These are phyloP conservation scores for Lasioglossum vierecki DNA, from an alignment of 2,888 invertebrate species.

Conservation along the genomic window DNA sequence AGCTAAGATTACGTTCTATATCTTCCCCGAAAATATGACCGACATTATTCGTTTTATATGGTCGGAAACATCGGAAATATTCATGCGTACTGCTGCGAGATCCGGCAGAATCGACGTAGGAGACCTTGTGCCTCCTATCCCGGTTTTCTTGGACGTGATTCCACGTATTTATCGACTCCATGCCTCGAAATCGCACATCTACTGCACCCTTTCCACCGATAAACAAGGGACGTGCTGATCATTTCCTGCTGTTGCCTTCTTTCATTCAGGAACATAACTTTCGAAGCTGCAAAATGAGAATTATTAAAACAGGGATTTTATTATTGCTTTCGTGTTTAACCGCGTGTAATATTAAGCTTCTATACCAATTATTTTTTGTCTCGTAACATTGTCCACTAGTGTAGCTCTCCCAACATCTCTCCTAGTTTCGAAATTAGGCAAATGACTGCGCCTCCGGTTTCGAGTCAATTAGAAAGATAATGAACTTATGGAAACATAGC, in stretches of 20 bases:
- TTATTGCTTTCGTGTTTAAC: background rate
- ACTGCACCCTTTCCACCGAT: background rate
- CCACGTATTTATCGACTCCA: background rate
- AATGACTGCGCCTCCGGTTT: background rate
- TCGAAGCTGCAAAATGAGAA: background rate
- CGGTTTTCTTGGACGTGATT: background rate
- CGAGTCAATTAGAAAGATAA: slow-evolving; percentile 5
- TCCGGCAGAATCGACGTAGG: background rate
- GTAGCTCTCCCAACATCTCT: background rate
- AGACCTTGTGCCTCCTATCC: background rate
- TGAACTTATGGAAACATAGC: background rate
- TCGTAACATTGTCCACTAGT: background rate
- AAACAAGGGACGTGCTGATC: background rate
- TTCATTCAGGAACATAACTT: background rate
- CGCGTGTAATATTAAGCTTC: too few relatives aligned
- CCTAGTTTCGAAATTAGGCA: background rate
- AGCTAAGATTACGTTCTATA: background rate
- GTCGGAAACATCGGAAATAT: background rate
- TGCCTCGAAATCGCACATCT: background rate
- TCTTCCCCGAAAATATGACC: background rate
- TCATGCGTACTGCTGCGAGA: background rate
- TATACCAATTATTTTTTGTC: background rate
- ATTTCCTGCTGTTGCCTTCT: background rate
- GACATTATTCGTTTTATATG: background rate
- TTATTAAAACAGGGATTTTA: too few relatives aligned